A percentile compares a stretch with the other conserved stretches of the same genome.
These are phyloP conservation scores for Salticus scenicus DNA, from an alignment of 2,888 invertebrate genomes.

Conservation along the genomic window DNA sequence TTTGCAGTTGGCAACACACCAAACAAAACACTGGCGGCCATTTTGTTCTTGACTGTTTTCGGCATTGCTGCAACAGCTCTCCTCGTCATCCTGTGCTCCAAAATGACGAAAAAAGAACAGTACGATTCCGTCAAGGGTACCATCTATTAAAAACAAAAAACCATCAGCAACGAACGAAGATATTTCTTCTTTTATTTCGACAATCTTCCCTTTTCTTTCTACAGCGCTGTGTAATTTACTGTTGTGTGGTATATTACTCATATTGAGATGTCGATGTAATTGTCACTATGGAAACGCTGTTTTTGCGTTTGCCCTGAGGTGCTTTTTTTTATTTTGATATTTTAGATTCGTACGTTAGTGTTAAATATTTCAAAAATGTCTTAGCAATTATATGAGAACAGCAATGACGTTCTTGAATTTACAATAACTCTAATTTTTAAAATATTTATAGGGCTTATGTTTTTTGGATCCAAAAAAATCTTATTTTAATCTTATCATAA, in stretches of 20 bases:
- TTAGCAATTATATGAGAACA: too few species aligned
- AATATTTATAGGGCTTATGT: too few species aligned
- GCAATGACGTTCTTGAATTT: too few species aligned
- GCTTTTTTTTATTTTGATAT: not conserved
- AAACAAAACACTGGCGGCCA: constrained; percentile 53
- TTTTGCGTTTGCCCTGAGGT: constrained; percentile 26
- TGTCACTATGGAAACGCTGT: constrained; percentile 7
- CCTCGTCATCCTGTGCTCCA: constrained; percentile 50
- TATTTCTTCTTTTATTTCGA: constrained; percentile 24
- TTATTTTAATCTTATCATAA: too few species aligned
- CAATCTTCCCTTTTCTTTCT: constrained; percentile 41
- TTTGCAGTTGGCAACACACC: constrained; percentile 24
- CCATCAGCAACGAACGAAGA: constrained; percentile 13
- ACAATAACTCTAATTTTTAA: too few species aligned
- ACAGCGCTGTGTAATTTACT: constrained; percentile 5
- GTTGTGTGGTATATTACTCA: constrained; percentile 33
- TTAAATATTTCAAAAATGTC: too few species aligned
- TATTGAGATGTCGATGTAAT: constrained; percentile 40
- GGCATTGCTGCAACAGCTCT: constrained; percentile 45
- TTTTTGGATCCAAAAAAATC: too few species aligned
- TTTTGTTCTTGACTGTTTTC: constrained; percentile 45
- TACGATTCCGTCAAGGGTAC: constrained; percentile 61
- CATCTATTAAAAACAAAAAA: constrained; percentile 52
- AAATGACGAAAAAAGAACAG: constrained; percentile 56
- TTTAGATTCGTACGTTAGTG: too few species aligned